phyloP scores from a whole-genome alignment of 2,888 invertebrate species.

The Empis livida region DNA sequence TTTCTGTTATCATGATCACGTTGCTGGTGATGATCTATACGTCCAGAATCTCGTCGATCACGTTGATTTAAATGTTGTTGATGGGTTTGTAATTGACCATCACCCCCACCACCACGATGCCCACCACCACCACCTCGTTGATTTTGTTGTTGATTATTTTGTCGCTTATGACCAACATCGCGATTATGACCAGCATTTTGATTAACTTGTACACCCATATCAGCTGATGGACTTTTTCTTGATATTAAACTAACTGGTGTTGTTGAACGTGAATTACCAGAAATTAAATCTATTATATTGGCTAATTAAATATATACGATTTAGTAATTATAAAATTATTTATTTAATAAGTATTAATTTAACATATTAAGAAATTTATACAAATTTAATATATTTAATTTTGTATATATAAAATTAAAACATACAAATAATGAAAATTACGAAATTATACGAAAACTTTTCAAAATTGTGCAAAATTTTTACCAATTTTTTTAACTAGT shows the following conservation, averaged over 20 bases:
- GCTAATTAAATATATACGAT: background rate
- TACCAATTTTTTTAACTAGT: too few relatives aligned
- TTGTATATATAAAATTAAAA: too few relatives aligned
- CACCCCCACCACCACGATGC: slow-evolving; percentile 8
- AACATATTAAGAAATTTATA: too few relatives aligned
- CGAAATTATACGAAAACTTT: too few relatives aligned
- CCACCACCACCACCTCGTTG: slow-evolving; percentile 16
- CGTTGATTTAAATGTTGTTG: slow-evolving; percentile 24
- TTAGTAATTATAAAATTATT: too few relatives aligned
- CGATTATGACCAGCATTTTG: slow-evolving; percentile 20
- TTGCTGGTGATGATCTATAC: slow-evolving; percentile 24
- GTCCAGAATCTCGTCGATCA: slow-evolving; percentile 34
- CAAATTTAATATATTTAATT: too few relatives aligned
- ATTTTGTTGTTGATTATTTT: slow-evolving; percentile 20
- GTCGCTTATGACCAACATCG: slow-evolving; percentile 27
- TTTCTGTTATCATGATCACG: slow-evolving; percentile 22
- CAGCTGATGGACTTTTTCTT: slow-evolving; percentile 74
- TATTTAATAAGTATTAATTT: too few relatives aligned
- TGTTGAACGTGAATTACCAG: slow-evolving; percentile 57
- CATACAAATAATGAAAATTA: too few relatives aligned
- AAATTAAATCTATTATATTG: slow-evolving; percentile 37
- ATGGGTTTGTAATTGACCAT: slow-evolving; percentile 11
- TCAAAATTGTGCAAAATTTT: too few relatives aligned
- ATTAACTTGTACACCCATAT: slow-evolving; percentile 65
- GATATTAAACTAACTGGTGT: slow-evolving; percentile 62